Evolutionary conservation across 2,888 invertebrate genomes (phyloP).

Genomic region (Frankliniella intonsa): DNA sequence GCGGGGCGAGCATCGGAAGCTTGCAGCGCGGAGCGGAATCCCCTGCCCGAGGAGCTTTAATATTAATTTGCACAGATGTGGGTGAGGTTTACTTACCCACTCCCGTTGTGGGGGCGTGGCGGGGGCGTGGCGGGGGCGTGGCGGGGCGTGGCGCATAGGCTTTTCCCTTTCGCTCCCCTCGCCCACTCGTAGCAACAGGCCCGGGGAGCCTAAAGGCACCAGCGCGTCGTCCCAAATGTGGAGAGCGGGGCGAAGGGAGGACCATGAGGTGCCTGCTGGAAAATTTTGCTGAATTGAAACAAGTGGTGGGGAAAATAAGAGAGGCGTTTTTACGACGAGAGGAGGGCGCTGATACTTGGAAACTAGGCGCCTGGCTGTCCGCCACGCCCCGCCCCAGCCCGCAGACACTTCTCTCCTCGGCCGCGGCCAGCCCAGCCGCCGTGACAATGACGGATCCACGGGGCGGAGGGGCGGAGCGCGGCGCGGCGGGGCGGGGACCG

Average conservation of each 20-base stretch:
- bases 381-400: no score
- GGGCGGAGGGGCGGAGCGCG: not conserved
- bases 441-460: not conserved
- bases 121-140: not conserved
- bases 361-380: no score
- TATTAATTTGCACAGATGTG: slow-evolving; percentile 25
- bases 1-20: not conserved
- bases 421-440: no score
- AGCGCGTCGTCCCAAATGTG: not conserved
- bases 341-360: not conserved
- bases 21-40: not conserved
- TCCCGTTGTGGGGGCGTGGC: not conserved
- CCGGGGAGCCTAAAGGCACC: not conserved
- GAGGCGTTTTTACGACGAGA: not conserved
- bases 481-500: not conserved
- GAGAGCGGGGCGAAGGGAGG: not conserved
- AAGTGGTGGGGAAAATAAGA: not conserved
- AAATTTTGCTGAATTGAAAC: not conserved
- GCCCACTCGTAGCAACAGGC: not conserved
- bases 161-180: not conserved
- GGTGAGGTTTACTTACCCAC: not conserved
- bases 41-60: not conserved
- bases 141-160: not conserved
- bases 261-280: not conserved
- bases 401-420: no score